phyloP scores from a whole-genome alignment of 2,888 invertebrate genomes.

The Laspeyria flexula region DNA sequence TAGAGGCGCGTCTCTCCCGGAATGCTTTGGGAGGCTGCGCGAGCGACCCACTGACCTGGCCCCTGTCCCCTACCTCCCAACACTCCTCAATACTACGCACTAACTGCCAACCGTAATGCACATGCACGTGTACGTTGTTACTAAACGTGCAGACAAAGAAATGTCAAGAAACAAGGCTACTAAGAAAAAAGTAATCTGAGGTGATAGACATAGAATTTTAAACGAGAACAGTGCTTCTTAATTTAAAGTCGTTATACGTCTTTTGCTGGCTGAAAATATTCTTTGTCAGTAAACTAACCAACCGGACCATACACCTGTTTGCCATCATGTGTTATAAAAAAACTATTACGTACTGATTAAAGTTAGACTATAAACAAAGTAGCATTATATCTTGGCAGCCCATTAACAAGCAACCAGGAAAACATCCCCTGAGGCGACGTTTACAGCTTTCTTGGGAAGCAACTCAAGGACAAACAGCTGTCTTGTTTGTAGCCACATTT shows the following conservation, averaged over 20 bases:
- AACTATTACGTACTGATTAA: too few relatives aligned
- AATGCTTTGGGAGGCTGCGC: slow-evolving; percentile 84
- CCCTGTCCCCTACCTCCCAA: slow-evolving; percentile 55
- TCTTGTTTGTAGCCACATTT: not conserved
- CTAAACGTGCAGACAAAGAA: slow-evolving; percentile 34
- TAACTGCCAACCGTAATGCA: slow-evolving; percentile 62
- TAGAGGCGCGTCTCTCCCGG: slow-evolving; percentile 82
- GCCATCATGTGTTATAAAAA: too few relatives aligned
- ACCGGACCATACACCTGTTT: too few relatives aligned
- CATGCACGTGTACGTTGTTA: slow-evolving; percentile 54
- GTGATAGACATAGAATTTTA: too few relatives aligned
- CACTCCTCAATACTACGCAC: slow-evolving; percentile 50
- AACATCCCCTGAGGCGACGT: not conserved
- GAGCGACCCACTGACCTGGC: slow-evolving; percentile 89
- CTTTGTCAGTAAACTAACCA: too few relatives aligned
- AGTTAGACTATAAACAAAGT: not conserved
- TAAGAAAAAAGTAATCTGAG: not conserved
- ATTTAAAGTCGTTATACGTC: too few relatives aligned
- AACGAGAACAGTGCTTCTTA: too few relatives aligned
- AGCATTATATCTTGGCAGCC: not conserved
- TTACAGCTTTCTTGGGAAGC: not conserved
- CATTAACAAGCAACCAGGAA: not conserved
- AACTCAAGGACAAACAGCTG: slow-evolving; percentile 7
- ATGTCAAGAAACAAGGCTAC: slow-evolving; percentile 15
- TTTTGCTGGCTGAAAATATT: too few relatives aligned